These are phyloP conservation scores for Stegostoma tigrinum DNA, from an alignment of 2,113 vertebrate genomes.

Conservation along the genomic window DNA sequence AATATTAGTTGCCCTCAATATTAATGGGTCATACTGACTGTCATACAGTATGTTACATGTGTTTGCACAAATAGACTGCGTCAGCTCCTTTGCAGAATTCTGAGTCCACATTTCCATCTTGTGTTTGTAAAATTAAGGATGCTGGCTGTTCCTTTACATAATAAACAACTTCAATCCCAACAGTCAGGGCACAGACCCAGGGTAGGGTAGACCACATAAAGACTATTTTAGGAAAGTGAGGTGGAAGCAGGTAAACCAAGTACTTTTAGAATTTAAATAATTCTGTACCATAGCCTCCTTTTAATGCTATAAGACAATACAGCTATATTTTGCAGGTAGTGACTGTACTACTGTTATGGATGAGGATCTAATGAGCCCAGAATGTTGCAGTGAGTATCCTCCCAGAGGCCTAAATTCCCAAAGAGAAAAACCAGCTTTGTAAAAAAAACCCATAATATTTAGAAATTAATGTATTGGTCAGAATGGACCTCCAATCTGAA, in stretches of 20 bases:
- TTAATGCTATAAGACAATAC: not conserved
- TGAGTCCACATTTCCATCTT: not conserved
- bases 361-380: not conserved
- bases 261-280: not conserved
- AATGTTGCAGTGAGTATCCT: not conserved
- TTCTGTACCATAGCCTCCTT: not conserved
- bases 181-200: not conserved
- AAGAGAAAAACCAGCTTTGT: too few relatives aligned
- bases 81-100: not conserved
- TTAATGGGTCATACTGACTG: not conserved
- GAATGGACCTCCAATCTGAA: too few relatives aligned
- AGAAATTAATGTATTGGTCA: too few relatives aligned
- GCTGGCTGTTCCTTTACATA: not conserved
- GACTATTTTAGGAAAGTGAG: not conserved
- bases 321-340: not conserved
- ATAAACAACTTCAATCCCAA: not conserved
- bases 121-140: not conserved
- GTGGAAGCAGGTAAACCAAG: not conserved
- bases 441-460: too few relatives aligned
- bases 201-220: not conserved
- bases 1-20: not conserved
- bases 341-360: not conserved
- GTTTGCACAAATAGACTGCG: not conserved
- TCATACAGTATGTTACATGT: not conserved
- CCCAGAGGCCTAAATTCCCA: not conserved